phyloP scores from a whole-genome alignment of 2,888 invertebrate species.

The Lepidocyrtoides sp. region DNA sequence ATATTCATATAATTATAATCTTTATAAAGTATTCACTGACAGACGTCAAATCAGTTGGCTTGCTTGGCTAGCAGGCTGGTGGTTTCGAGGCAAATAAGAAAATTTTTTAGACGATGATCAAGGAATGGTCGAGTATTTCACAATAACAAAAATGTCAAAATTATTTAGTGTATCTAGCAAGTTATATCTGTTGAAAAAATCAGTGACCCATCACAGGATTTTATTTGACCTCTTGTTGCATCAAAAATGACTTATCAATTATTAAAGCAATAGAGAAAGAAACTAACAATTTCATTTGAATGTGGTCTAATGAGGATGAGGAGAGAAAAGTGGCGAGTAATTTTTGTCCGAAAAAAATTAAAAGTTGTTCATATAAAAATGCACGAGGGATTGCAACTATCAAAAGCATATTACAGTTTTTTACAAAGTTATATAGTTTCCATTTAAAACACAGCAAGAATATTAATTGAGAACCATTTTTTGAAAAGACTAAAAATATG shows the following conservation, averaged over 20 bases:
- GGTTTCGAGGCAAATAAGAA: background rate
- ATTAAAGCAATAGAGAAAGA: background rate
- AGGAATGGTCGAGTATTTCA: background rate
- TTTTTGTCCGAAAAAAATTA: too few species aligned
- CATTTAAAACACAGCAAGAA: too few species aligned
- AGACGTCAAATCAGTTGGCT: background rate
- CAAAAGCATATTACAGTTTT: too few species aligned
- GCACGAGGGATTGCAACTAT: too few species aligned
- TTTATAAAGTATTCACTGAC: background rate
- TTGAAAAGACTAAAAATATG: too few species aligned
- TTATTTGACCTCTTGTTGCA: conserved; percentile 37
- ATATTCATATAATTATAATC: background rate
- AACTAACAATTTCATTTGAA: background rate
- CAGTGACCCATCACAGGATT: conserved; percentile 38
- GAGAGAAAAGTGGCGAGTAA: too few species aligned
- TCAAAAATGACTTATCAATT: conserved; percentile 3
- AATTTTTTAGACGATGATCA: background rate
- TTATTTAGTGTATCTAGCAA: background rate
- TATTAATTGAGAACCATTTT: too few species aligned
- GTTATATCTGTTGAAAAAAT: conserved; percentile 10
- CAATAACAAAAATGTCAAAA: background rate
- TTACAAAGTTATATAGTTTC: too few species aligned
- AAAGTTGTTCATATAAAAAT: too few species aligned
- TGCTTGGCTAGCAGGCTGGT: too few species aligned
- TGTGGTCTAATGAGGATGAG: too few species aligned